Evolutionary conservation across 2,888 invertebrate genomes (phyloP), one percentile per base, ranked within the genome.

Genomic region (Heliconius aoede): DNA sequence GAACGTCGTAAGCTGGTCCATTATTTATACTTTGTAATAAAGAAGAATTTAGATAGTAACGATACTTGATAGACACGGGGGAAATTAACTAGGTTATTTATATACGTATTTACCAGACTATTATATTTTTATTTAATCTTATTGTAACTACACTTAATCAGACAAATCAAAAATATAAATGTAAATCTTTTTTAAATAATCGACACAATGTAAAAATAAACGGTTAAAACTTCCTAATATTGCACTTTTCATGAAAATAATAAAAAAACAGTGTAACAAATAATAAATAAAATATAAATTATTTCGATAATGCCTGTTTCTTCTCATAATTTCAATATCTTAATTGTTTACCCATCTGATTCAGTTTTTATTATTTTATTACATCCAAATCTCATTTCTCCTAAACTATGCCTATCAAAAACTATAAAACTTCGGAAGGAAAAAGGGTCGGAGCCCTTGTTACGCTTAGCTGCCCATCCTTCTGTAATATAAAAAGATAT

Each of bases 371-470:
- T 55, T n/a, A 55, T 61, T 13, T 28, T 30, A 62, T 9, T 62
- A 62, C 1, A 36, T 13, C 1, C 36, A 32, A 68, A 28, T 68
- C 13, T 21, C 30, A 30, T 32, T 68, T 46, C 28, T 26, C 21
- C 28, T 46, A 67, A 26, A 0, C 26, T 67, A 24, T 26, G 24
- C 11, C 26, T 61, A 62, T 28, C 21, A 3, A 24, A 36, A 64
- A 64, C 36, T n/a, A 64, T 64, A 36, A 65, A 18, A 24, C 4
- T 13, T 72, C 58, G 24, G 7, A 26, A 58, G 26, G 21, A 60
- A 72, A 71, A 60, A 72, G 72, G 72, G 72, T 60, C 72, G 60
- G 30, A 60, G 72, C 58, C 18, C 36, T 32, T 71, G n/a, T 32
- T 72, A 26, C 26, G 72, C 24, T 61, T 21, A 60, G 24, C 36